Conservation (phyloP, 2,797 vertebrate genomes). For the Trichosurus vulpecula region DNA sequence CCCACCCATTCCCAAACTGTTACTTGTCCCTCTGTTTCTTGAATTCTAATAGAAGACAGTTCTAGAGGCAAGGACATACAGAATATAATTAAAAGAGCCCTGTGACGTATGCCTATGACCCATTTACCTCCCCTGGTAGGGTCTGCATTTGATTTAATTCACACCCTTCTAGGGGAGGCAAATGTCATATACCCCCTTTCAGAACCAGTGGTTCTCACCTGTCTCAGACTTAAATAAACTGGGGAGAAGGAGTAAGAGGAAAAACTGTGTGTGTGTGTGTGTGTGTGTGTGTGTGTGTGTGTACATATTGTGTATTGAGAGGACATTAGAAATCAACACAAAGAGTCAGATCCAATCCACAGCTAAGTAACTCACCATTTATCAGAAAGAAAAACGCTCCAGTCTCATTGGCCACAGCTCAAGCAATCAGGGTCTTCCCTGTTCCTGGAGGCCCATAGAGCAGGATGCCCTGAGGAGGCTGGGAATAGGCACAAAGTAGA, state of each 20-base stretch:
- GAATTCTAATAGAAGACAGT: background rate
- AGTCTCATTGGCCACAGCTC: constrained; percentile 98
- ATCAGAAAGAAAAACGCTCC: constrained; percentile 99
- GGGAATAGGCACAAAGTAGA: constrained; percentile 54
- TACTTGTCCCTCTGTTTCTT: background rate
- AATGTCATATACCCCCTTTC: background rate
- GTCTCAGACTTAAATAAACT: background rate
- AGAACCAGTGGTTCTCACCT: background rate
- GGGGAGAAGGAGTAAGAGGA: background rate
- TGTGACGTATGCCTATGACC: background rate
- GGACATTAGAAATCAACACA: too few relatives aligned
- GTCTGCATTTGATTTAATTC: background rate
- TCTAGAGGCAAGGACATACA: background rate
- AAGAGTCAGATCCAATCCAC: too few relatives aligned
- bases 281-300: background rate
- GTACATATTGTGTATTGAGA: constrained; percentile 72
- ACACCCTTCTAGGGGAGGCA: background rate
- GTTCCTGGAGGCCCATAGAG: constrained; percentile 98
- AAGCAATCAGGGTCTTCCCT: constrained; percentile 99
- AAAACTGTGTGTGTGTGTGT: constrained; percentile 8
- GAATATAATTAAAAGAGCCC: background rate
- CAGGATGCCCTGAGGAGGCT: constrained; percentile 98
- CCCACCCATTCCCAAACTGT: too few relatives aligned
- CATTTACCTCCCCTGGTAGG: background rate
- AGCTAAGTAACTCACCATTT: too few relatives aligned